Evolutionary conservation across 1,140 invertebrate species (phyloP).

Genomic region (Caenorhabditis remanei): DNA sequence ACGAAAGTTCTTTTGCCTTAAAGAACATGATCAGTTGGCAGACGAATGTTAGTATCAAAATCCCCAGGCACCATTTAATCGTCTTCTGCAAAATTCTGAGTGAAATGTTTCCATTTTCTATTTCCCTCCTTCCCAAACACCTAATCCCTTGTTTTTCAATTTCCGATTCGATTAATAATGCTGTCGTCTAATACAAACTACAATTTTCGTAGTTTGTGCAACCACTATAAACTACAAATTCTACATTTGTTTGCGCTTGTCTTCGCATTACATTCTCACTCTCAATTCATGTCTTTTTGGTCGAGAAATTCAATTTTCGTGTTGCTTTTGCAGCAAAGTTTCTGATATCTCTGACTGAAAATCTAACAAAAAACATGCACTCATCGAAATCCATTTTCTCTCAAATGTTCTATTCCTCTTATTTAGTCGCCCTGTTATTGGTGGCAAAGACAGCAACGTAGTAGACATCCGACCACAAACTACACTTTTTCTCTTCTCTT

Average conservation of each 20-base stretch:
- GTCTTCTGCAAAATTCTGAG: neutral
- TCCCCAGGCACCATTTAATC: neutral
- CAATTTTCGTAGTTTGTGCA: neutral
- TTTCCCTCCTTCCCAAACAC: neutral
- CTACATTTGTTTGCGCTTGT: neutral
- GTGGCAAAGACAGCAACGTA: neutral
- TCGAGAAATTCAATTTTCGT: neutral
- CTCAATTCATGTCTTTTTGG: neutral
- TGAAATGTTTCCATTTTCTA: neutral
- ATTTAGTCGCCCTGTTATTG: neutral
- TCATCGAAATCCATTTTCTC: neutral
- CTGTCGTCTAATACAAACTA: neutral
- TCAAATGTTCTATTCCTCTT: neutral
- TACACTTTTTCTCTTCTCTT: conserved; percentile 23
- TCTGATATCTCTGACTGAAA: too few species aligned
- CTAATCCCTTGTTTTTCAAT: neutral
- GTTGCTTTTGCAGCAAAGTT: too few species aligned
- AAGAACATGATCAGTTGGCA: too few species aligned
- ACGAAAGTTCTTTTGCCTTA: too few species aligned
- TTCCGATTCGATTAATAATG: neutral
- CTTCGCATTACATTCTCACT: conserved; percentile 1
- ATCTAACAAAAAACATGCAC: too few species aligned
- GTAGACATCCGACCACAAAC: neutral
- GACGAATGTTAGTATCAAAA: too few species aligned
- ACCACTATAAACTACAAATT: conserved; percentile 29